These are phyloP conservation scores for Suncus etruscus DNA, from an alignment of 2,113 vertebrate species.

Conservation along the genomic window DNA sequence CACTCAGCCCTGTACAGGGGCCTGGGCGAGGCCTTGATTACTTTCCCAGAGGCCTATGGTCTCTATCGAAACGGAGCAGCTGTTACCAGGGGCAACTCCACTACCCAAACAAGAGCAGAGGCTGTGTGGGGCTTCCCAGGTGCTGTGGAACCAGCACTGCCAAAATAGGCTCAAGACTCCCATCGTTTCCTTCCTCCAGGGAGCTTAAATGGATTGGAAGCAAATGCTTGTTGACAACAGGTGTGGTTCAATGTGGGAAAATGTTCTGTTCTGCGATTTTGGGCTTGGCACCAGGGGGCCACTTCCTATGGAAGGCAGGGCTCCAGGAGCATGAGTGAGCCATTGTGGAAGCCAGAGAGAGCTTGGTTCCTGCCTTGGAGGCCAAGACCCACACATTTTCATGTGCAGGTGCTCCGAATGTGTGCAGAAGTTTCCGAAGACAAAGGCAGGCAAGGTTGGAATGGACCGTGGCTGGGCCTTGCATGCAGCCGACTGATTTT, in stretches of 20 bases:
- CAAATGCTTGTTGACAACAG: conserved; percentile 63
- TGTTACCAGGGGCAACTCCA: conserved; percentile 54
- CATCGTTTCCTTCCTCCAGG: conserved; percentile 29
- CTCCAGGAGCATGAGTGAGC: background rate
- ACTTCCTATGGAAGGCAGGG: conserved; percentile 5
- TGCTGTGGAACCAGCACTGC: conserved; percentile 34
- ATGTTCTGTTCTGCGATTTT: background rate
- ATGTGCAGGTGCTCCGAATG: background rate
- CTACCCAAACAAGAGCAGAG: conserved; percentile 51
- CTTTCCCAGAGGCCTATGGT: conserved; percentile 2
- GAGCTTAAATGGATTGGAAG: conserved; percentile 62
- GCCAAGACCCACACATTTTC: background rate
- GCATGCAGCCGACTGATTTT: background rate
- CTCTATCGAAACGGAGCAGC: conserved; percentile 15
- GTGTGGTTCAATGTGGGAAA: conserved; percentile 70
- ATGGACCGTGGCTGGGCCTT: rapidly evolving
- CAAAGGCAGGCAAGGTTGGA: background rate
- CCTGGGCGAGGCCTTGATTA: background rate
- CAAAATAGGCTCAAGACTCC: conserved; percentile 37
- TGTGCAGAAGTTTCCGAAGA: background rate
- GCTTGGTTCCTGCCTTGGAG: background rate
- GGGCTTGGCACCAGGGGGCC: conserved; percentile 25
- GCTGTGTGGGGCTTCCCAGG: conserved; percentile 34
- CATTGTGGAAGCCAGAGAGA: background rate
- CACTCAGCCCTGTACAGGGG: background rate